Evolutionary conservation across 2,888 invertebrate species (phyloP).

Genomic region (Dynastes grantii): DNA sequence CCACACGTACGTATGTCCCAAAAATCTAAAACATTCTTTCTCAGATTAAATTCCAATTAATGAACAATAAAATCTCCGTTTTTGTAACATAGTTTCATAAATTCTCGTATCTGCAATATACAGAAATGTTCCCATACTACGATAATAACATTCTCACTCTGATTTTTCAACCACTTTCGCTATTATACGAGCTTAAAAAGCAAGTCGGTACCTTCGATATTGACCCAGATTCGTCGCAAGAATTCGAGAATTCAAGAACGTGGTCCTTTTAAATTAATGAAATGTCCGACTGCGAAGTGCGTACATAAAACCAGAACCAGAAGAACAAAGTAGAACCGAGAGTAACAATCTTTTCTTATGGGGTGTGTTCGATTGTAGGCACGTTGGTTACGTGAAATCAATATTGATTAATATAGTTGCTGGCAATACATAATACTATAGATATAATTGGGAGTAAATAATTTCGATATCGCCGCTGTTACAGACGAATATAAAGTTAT

Average conservation of each 20-base stretch:
- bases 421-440: too few relatives aligned
- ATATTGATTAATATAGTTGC: neutral
- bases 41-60: too few relatives aligned
- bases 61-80: too few relatives aligned
- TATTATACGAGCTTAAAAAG: too few relatives aligned
- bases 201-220: neutral
- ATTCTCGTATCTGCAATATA: too few relatives aligned
- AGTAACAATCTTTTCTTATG: neutral
- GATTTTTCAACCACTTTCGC: too few relatives aligned
- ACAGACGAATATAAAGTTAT: neutral
- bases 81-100: too few relatives aligned
- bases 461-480: neutral
- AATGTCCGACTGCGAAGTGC: neutral
- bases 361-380: neutral
- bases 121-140: too few relatives aligned
- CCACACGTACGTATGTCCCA: too few relatives aligned
- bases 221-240: neutral
- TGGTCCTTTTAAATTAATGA: conserved; percentile 15
- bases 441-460: too few relatives aligned
- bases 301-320: neutral
- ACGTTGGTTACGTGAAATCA: neutral
- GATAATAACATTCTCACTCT: too few relatives aligned
- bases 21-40: too few relatives aligned
- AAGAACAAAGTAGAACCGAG: neutral
- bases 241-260: conserved; percentile 6